These are phyloP conservation scores for Phaonia tiefii DNA, from an alignment of 2,888 invertebrate species.

Conservation along the genomic window DNA sequence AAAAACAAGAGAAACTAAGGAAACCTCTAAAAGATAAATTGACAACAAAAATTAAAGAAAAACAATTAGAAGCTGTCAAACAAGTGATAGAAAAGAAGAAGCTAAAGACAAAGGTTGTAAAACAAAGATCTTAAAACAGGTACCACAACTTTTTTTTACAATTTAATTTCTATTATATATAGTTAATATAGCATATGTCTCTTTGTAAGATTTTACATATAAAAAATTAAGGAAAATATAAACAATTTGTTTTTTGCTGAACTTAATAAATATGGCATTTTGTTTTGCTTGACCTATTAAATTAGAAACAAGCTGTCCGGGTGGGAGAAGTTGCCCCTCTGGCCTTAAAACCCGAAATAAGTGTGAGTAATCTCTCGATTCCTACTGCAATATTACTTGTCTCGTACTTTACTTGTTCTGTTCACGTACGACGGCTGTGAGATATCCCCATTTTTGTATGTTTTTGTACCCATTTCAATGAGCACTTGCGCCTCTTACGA, in stretches of 20 bases:
- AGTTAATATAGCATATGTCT: background rate
- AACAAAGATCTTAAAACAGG: slow-evolving; percentile 30
- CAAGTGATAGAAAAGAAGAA: slow-evolving; percentile 76
- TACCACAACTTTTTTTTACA: background rate
- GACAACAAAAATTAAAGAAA: slow-evolving; percentile 75
- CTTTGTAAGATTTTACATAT: slow-evolving; percentile 62
- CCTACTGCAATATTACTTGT: no score
- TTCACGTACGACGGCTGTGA: no score
- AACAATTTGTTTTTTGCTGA: slow-evolving; percentile 3
- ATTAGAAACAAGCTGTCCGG: no score
- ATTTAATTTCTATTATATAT: slow-evolving; percentile 35
- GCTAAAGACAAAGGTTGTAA: slow-evolving; percentile 70
- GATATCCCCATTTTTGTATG: no score
- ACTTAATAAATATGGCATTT: slow-evolving; percentile 29
- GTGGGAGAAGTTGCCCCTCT: no score
- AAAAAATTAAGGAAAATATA: slow-evolving; percentile 38
- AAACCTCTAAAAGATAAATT: slow-evolving; percentile 72
- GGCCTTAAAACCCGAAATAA: no score
- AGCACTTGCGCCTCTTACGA: no score
- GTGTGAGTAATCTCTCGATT: no score
- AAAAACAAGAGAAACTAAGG: slow-evolving; percentile 69
- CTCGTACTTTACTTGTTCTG: no score
- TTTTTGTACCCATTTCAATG: no score
- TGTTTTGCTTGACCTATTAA: no score
- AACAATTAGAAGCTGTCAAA: slow-evolving; percentile 74